Evolutionary conservation across 2,113 vertebrate genomes (phyloP), one percentile per base, ranked within the genome.

Genomic region (Pipra filicauda): DNA sequence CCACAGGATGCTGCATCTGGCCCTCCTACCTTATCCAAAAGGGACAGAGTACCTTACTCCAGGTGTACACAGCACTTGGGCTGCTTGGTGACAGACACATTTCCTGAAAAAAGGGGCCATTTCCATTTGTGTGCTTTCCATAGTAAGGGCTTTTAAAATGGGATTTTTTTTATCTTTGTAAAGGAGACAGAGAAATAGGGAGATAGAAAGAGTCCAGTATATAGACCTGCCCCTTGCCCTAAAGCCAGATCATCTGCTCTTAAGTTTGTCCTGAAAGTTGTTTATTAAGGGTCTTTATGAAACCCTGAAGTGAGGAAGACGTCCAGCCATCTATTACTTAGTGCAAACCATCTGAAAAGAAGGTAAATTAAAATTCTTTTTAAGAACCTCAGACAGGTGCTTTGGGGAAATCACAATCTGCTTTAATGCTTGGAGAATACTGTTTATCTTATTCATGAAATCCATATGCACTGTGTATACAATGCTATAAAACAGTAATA

Each of bases 301-400:
- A 83, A 83, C 78, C 20, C 27, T 54, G 24, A 39, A 64, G 39
- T 9, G 12, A 59, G 61, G 72, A 21, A 74, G 13, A 41, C 11
- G 49, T 85, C 52, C 17, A 87, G 22, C n/a, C 41, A 41, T 18
- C 35, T 54, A 54, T 11, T 62, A 52, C 81, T 80, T 58, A 65
- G 1, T 55, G 35, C 65, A 91, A 86, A 28, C 5, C 33, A 59
- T 5, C 52, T 39, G 57, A 95, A 90, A 88, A 78, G 51, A 82
- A 90, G 15, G 30, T 67, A 93, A 79, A 82, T 69, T 35, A 59
- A 90, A 91, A 93, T 55, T 75, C 66, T 49, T 17, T 66, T 74
- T 49, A 69, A 66, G 71, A 75, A 64, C 15, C 23, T 79, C 62
- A 51, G 41, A 55, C 15, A 83, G 51, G 27, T 65, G 58, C 48